phyloP scores from a whole-genome alignment of 2,888 invertebrate genomes.

The Drosophila subquinaria region DNA sequence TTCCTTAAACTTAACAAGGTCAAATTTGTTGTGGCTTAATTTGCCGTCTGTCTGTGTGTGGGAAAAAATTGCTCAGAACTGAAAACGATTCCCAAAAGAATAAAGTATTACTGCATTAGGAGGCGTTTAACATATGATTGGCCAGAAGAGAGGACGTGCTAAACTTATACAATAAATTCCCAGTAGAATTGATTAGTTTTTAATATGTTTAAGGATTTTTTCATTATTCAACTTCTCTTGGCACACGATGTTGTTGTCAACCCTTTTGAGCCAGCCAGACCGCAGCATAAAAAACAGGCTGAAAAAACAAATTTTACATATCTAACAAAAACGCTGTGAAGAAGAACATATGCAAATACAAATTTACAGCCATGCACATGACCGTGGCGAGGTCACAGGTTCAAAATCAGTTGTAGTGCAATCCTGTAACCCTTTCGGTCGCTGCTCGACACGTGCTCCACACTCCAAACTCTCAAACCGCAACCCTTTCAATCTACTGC shows the following conservation, averaged over 20 bases:
- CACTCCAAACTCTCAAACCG: slow-evolving; percentile 25
- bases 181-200: not conserved
- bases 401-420: slow-evolving; percentile 31
- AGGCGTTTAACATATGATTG: slow-evolving; percentile 56
- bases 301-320: slow-evolving; percentile 49
- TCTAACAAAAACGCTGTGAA: slow-evolving; percentile 57
- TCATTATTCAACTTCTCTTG: slow-evolving; percentile 1
- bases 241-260: slow-evolving; percentile 27
- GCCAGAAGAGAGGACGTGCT: slow-evolving; percentile 7
- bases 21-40: slow-evolving; percentile 72
- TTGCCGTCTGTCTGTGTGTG: slow-evolving; percentile 60
- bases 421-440: slow-evolving; percentile 32
- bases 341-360: slow-evolving; percentile 65
- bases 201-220: not conserved
- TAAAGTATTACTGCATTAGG: not conserved
- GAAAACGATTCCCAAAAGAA: slow-evolving; percentile 1
- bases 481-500: slow-evolving; percentile 63
- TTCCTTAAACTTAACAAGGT: slow-evolving; percentile 69
- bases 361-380: slow-evolving; percentile 28
- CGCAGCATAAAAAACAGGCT: slow-evolving; percentile 37
- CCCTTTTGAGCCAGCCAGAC: slow-evolving; percentile 46
- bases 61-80: slow-evolving; percentile 53
- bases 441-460: slow-evolving; percentile 66
- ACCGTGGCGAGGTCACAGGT: slow-evolving; percentile 39
- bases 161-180: slow-evolving; percentile 35